Evolutionary conservation across 2,797 vertebrate genomes (phyloP), one percentile per base, ranked within the genome.

Genomic region (Rallus crepitans): DNA sequence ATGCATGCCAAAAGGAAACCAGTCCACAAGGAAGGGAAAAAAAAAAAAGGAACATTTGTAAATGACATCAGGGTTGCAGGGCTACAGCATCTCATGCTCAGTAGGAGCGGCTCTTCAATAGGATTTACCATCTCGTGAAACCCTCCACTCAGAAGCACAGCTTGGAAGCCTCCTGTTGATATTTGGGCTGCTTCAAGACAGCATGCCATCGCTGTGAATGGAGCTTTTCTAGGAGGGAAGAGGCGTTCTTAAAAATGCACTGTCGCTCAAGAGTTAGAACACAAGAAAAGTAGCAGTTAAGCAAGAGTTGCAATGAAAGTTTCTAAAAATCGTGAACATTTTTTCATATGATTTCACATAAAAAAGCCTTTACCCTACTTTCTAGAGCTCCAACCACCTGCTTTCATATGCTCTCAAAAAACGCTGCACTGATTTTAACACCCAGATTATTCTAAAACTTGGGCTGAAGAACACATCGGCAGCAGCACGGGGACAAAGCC

Each of bases 211-310:
- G 40, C 52, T 3, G 6, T 21, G 12, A 21, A 13, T 0, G 5
- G 12, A 84, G 69, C 19, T 39, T 30, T 50, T 35, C 64, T 47
- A 33, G 61, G 33, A 19, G 53, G 68, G 25, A 63, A 75, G 72
- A 39, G 27, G 33, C 7, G 1, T 3, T 39, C 59, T 45, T 20
- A 55, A 61, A 69, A 20, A 30, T 4, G 7, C 0, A 0, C 48
- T 21, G 33, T 8, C 7, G 56, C 79, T 66, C 42, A 21, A 33
- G 61, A 55, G 28, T 1, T 8, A 3, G n/a, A 55, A 42, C 4
- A 1, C 4, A 8, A 60, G 60, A 18, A 7, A 40, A 33, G 50
- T 1, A 1, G 50, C 20, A 6, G 28, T 7, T 9, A 18, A 48
- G 90, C 55, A n/a, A 48, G 31, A n/a, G 39, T 6, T 12, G 2